A percentile compares a stretch with the other conserved stretches of the same genome.
Evolutionary conservation across 2,113 vertebrate species (phyloP).

Genomic region (Epinephelus fuscoguttatus): DNA sequence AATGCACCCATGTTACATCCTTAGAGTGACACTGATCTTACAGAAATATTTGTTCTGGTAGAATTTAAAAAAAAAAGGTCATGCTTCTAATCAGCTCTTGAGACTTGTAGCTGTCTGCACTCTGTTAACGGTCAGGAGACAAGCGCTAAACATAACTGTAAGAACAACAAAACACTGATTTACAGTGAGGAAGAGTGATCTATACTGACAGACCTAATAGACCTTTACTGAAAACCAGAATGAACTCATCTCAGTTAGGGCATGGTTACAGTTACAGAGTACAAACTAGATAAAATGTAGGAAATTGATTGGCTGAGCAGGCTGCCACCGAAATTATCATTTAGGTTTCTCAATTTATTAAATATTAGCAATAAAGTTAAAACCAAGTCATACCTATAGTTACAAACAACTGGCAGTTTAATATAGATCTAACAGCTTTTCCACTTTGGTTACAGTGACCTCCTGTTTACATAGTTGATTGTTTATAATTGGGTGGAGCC

Average conservation of each 20-base stretch:
- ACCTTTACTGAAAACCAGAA: not conserved
- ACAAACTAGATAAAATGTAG: not conserved
- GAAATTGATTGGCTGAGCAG: not conserved
- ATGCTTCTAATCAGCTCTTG: constrained; percentile 36
- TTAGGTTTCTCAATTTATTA: too few species aligned
- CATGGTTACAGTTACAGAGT: not conserved
- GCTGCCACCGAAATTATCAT: not conserved
- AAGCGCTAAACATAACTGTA: not conserved
- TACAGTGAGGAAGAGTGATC: not conserved
- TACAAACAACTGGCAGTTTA: too few species aligned
- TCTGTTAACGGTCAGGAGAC: not conserved
- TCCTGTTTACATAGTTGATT: too few species aligned
- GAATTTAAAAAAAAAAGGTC: not conserved
- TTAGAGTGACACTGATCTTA: not conserved
- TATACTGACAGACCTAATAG: not conserved
- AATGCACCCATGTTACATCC: not conserved
- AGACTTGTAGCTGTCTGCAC: not conserved
- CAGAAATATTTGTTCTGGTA: constrained; percentile 1
- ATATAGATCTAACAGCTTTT: too few species aligned
- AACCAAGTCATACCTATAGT: too few species aligned
- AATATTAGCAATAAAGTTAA: too few species aligned
- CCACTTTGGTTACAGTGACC: too few species aligned
- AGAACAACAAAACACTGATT: not conserved
- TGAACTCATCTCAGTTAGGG: not conserved
- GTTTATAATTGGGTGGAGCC: too few species aligned